Evolutionary conservation across 2,888 invertebrate species (phyloP), one percentile per base, ranked within the genome.

Genomic region (Andrena chrysosceles): DNA sequence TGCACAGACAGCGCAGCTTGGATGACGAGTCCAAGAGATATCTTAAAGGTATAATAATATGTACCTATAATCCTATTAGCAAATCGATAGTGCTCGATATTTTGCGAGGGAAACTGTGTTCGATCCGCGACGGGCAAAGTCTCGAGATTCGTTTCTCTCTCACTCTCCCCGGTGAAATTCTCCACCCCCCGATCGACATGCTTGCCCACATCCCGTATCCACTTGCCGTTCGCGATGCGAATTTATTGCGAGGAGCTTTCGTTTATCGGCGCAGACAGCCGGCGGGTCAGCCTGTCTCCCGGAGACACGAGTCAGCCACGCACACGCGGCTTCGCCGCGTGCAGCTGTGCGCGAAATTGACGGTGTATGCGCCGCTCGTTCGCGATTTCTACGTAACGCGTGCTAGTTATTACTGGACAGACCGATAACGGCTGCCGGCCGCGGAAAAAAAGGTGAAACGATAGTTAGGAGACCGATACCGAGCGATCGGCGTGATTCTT

Each of bases 311-410:
- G 48, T 66, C 71, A 48, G 54, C 8, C 52, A 42, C 33, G 35
- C 63, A 72, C 49, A 78, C 64, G 23, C 42, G 59, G 23, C 33
- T 0, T 1, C 0, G 5, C 52, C 63, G 72, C 42, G 60, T 42
- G 68, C 87, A 87, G 87, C 81, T 85, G 84, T 82, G 76, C 66
- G 49, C 70, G 69, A 87, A 85, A 85, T 87, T 85, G 80, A 87
- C 80, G 74, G 77, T 63, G 33, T 66, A 81, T 80, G 81, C 52
- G 52, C 31, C 59, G 10, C 70, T 68, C 77, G 73, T 77, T 87
- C 76, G 69, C 77, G 69, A 68, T 70, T 77, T 75, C 74, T 80
- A 66, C 72, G 80, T 82, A 82, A 78, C 68, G 26, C 60, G 68
- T 26, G 81, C 77, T 77, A 69, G 74, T 84, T 85, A 87, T 85